Conservation (phyloP, 2,113 vertebrate genomes). For the Smithornis capensis region DNA sequence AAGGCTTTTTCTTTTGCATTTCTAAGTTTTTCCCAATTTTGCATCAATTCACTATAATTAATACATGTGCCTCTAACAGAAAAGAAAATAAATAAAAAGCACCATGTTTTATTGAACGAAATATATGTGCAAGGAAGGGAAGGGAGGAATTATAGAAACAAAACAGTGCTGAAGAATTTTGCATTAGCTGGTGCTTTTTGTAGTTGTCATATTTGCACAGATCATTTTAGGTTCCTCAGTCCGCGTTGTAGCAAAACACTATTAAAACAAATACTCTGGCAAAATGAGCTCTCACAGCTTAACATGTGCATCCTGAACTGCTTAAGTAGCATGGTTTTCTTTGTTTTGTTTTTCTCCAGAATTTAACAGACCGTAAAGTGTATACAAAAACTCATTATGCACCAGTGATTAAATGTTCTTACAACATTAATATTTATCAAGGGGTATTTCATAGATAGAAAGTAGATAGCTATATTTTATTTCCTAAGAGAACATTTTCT, state of each 20-base stretch:
- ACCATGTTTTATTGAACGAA: slow-evolving; percentile 54
- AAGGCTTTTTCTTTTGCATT: slow-evolving; percentile 46
- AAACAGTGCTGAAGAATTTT: slow-evolving; percentile 70
- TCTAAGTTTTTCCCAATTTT: slow-evolving; percentile 44
- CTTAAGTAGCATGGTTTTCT: slow-evolving; percentile 76
- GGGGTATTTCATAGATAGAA: slow-evolving; percentile 74
- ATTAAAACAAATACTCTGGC: slow-evolving; percentile 75
- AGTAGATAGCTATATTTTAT: slow-evolving; percentile 76
- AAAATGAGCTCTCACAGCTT: slow-evolving; percentile 75
- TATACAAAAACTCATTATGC: slow-evolving; percentile 77
- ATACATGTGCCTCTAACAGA: slow-evolving; percentile 10
- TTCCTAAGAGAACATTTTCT: slow-evolving; percentile 78
- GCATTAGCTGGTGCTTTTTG: slow-evolving; percentile 69
- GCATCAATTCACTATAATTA: slow-evolving; percentile 17
- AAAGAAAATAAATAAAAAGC: slow-evolving; percentile 54
- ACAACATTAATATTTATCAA: slow-evolving; percentile 71
- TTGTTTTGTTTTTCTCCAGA: slow-evolving; percentile 68
- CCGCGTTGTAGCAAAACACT: slow-evolving; percentile 67
- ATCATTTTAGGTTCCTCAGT: slow-evolving; percentile 71
- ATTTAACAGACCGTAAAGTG: slow-evolving; percentile 74
- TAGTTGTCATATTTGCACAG: slow-evolving; percentile 71
- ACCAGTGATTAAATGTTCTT: slow-evolving; percentile 73
- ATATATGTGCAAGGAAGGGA: slow-evolving; percentile 23
- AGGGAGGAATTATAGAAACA: slow-evolving; percentile 62
- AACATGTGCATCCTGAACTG: slow-evolving; percentile 74